phyloP scores from a whole-genome alignment of 2,797 vertebrate species.

The Mus minutoides region DNA sequence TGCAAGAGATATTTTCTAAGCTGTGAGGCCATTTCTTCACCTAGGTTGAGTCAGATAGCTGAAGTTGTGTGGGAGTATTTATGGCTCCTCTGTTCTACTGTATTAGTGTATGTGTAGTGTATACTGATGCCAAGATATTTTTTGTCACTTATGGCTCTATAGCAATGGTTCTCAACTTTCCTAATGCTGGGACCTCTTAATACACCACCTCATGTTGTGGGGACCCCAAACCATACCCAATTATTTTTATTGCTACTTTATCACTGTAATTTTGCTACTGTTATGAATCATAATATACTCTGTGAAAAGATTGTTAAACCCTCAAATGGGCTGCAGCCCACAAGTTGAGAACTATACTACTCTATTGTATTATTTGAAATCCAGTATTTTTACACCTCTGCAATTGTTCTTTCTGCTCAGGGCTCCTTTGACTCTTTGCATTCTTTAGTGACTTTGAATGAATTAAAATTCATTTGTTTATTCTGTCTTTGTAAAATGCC shows the following conservation, averaged over 20 bases:
- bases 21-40: background rate
- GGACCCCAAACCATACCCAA: background rate
- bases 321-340: background rate
- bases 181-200: background rate
- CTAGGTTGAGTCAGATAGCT: background rate
- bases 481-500: background rate
- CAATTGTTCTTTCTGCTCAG: background rate
- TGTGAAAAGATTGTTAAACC: background rate
- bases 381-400: background rate
- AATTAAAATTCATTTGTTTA: background rate
- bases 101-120: background rate
- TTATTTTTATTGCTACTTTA: background rate
- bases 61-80: background rate
- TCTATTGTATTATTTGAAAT: background rate
- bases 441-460: background rate
- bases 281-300: background rate
- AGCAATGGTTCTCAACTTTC: background rate
- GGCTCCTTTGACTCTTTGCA: background rate
- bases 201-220: background rate
- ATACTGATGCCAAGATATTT: background rate
- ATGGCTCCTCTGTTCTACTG: background rate
- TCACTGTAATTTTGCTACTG: background rate
- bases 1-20: background rate
- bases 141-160: background rate
- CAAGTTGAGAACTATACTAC: background rate